Evolutionary conservation across 2,888 invertebrate species (phyloP).

Genomic region (Dugesia japonica): DNA sequence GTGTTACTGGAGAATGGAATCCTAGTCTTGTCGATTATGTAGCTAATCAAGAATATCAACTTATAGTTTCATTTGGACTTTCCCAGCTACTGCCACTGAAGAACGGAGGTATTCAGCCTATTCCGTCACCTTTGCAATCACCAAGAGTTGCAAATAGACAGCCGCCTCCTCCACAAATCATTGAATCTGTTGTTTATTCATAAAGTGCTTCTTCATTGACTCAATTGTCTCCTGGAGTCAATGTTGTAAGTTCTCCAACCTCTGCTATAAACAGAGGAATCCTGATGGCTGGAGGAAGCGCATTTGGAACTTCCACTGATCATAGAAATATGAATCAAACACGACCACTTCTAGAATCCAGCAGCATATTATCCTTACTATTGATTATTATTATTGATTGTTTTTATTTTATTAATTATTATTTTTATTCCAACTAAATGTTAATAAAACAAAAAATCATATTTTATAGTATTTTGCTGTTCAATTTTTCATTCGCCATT

Average conservation of each 20-base stretch:
- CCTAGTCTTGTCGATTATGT: background rate
- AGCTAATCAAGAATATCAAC: background rate
- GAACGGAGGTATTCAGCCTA: background rate
- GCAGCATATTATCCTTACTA: too few relatives aligned
- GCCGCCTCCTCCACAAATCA: too few relatives aligned
- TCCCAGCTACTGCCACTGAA: background rate
- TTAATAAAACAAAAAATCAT: too few relatives aligned
- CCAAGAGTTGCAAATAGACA: slow-evolving; percentile 5
- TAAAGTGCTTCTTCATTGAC: background rate
- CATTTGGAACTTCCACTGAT: background rate
- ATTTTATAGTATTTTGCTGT: too few relatives aligned
- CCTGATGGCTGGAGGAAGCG: background rate
- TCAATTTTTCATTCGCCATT: too few relatives aligned
- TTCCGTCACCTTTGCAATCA: background rate
- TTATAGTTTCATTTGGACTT: background rate
- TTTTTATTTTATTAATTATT: too few relatives aligned
- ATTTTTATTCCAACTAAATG: too few relatives aligned
- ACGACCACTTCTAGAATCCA: background rate
- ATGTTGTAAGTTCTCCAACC: slow-evolving; percentile 26
- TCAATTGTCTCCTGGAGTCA: slow-evolving; percentile 24
- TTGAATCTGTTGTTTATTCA: background rate
- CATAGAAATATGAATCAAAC: background rate
- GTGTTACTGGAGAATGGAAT: background rate
- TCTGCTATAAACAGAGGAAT: background rate
- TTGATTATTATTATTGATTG: too few relatives aligned